Base-by-base conservation (phyloP, 2,113 vertebrate genomes). In the Microcebus ravelobensis region DNA sequence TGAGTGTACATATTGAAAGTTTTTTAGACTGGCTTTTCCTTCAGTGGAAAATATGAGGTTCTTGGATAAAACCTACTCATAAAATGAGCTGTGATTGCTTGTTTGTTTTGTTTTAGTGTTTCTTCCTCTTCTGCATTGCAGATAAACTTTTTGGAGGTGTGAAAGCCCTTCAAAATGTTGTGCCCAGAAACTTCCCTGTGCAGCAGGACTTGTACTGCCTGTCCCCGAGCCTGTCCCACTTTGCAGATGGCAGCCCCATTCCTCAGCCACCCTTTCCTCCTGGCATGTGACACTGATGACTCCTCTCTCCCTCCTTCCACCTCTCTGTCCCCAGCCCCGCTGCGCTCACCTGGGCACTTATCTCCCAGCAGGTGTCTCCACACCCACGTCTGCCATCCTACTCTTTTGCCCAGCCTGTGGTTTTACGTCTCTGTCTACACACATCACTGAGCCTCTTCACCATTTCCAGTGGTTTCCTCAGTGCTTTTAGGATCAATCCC, bases 11-110 rank as follows among this genome's bases (percentile, higher is more conserved):
- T 90, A 76, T 83, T 96, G 73, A 71, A 88, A 73, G 20, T 93
- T 86, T 77, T 90, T 89, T 45, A 76, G 92, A 87, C 77, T 8
- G 13, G 59, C 79, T 89, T 97, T 97, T 87, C 42, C 97, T 91
- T 89, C n/a, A 36, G 85, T 93, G 82, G 94, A 92, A 97, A 97
- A 90, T 94, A 23, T 76, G 94, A 93, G 81, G 31, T 87, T 95
- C 89, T 74, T 92, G 92, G 89, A 92, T 70, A 90, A 95, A 93
- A 82, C 29, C 23, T 59, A 34, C 89, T 92, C 59, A 14, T 86
- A 9, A 95, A 96, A 73, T 61, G 23, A 80, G 52, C 31, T 29
- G 4, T 63, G 68, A 70, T 85, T 42, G 50, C 76, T n/a, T n/a
- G 8, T n/a, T 74, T 76, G n/a, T 29, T 83, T 80, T 80, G 45